Evolutionary conservation across 1,140 invertebrate species (phyloP).

Genomic region (Pomacea maculata): DNA sequence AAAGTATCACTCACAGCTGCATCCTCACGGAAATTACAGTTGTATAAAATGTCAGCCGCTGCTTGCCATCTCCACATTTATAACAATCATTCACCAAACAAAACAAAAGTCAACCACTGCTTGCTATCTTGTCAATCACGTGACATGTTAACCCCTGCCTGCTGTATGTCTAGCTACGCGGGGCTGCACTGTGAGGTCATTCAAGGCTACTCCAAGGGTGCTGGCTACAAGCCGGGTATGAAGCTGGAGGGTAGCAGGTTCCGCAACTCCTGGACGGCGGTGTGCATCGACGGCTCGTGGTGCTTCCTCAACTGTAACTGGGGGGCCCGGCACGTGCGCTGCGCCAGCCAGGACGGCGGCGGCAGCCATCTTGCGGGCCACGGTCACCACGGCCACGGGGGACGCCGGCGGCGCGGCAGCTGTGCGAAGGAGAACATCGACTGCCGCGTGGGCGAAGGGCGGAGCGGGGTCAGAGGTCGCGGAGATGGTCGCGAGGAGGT

Average conservation of each 20-base stretch:
- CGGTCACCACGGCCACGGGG: slow-evolving; percentile 21
- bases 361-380: slow-evolving; percentile 4
- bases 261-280: slow-evolving; percentile 62
- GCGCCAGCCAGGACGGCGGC: slow-evolving; percentile 24
- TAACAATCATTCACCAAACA: too few relatives aligned
- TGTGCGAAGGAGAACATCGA: slow-evolving; percentile 23
- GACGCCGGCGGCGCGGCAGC: slow-evolving; percentile 1
- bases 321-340: slow-evolving; percentile 65
- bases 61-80: too few relatives aligned
- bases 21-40: too few relatives aligned
- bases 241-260: slow-evolving; percentile 85
- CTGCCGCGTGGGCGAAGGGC: neutral
- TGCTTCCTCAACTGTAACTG: slow-evolving; percentile 67
- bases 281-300: slow-evolving; percentile 59
- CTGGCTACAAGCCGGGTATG: slow-evolving; percentile 96
- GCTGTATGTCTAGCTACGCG: slow-evolving; percentile 80
- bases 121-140: too few relatives aligned
- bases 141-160: too few relatives aligned
- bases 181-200: slow-evolving; percentile 98
- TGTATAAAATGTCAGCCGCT: too few relatives aligned
- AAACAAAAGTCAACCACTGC: too few relatives aligned
- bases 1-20: too few relatives aligned
- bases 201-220: slow-evolving; percentile 99
- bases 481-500: neutral
- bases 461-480: neutral